Evolutionary conservation across 2,797 vertebrate species (phyloP), one percentile per base, ranked within the genome.

Genomic region (Heterohyrax brucei): DNA sequence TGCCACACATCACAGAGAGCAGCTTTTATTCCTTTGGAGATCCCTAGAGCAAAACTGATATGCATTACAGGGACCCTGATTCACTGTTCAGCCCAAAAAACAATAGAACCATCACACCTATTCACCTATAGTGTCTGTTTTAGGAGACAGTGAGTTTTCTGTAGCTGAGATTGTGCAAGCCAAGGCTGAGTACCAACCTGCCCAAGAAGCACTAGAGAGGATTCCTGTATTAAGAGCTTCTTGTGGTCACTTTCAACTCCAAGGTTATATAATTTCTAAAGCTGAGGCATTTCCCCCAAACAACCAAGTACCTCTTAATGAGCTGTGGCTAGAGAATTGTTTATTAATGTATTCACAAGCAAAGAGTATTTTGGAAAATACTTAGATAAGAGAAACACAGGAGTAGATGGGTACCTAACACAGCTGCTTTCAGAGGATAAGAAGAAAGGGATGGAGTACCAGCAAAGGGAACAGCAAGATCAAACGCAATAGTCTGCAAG

Each of bases 401-500:
- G 78, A 24, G n/a, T 66, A 66, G 53, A 73, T n/a, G 6, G 10
- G 16, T 0, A n/a, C 53, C 39, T 39, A 6, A 28, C 6, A 26
- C 39, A 24, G 56, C 62, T 77, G 10, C 3, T 30, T 22, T 59
- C 2, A 5, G 22, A 94, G 82, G 50, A 22, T 44, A 50, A 39
- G 56, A 4, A 28, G 76, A 21, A 21, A 2, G 28, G 21, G 1
- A 44, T 0, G 5, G 21, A 30, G 5, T 56, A 44, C 56, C 44
- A 21, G 61, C 39, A 56, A 33, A 24, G 6, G 48, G 18, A 66
- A 46, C 9, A n/a, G 26, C 10, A 48, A 72, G 44, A 80, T 73
- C 10, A 14, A 75, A n/a, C 16, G 0, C 0, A 4, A 7, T 1
- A 1, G 7, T 24, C 0, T 39, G 8, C 1, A 8, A 33, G 50